Evolutionary conservation across 2,113 vertebrate genomes (phyloP), one percentile per base, ranked within the genome.

Genomic region (Mustela nigripes): DNA sequence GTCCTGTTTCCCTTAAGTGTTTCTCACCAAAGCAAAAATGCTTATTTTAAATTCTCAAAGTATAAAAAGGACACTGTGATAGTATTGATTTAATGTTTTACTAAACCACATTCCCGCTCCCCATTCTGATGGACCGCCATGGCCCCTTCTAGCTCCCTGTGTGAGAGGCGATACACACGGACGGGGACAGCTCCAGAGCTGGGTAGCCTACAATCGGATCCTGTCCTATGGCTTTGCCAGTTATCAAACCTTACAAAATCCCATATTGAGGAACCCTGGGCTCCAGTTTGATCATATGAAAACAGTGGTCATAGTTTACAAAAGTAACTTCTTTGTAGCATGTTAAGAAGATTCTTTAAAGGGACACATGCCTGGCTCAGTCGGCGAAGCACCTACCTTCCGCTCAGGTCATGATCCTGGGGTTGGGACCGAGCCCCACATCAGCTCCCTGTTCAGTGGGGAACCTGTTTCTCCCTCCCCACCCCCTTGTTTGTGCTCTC

Each of bases 41-140:
- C 53, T 18, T 56, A 18, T 56, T 56, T 93, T 90, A 90, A 18
- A 94, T 63, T 58, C 62, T 89, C 42, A 95, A 92, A 92, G 79
- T 76, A 21, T 21, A 65, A 76, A 76, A 63, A 28, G 12, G 82
- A 78, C 69, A 56, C n/a, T 3, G 10, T 22, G 39, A 87, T 42
- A 63, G 62, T 90, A 78, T 24, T 85, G 31, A 91, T 62, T 15
- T 24, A 1, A 22, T 36, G 14, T 22, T 93, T 95, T 95, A 56
- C 33, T 36, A 96, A 56, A 36, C 18, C 42, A 79, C 53, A 45
- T 12, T 67, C n/a, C 58, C 53, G 33, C 8, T 88, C 36, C 63
- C 15, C 63, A 65, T 89, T 81, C 65, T 82, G 71, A 36, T 4
- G 21, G 28, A 31, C 28, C n/a, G 36, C 65, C 22, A 12, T 4